A percentile compares a stretch with the other conserved stretches of the same genome.
These are phyloP conservation scores for Hydroisotoma schaefferi DNA, from an alignment of 2,888 invertebrate genomes.

Conservation along the genomic window DNA sequence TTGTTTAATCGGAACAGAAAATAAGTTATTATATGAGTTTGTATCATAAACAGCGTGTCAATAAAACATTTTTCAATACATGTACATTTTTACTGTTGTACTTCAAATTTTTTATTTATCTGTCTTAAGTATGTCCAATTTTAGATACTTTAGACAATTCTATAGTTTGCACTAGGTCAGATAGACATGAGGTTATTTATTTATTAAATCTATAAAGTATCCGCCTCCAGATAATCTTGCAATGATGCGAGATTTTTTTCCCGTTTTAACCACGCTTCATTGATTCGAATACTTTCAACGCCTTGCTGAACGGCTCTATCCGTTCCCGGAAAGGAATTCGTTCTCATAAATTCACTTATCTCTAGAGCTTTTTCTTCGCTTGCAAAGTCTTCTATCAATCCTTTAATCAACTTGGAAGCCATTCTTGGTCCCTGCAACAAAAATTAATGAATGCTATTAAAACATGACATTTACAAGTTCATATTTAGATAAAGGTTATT, in stretches of 20 bases:
- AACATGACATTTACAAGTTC: not conserved
- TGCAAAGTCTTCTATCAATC: slow-evolving; percentile 54
- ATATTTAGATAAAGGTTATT: not conserved
- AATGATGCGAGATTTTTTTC: slow-evolving; percentile 48
- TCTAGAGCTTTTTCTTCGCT: slow-evolving; percentile 54
- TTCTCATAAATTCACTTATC: slow-evolving; percentile 53
- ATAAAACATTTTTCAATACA: too few species aligned
- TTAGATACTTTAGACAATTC: too few species aligned
- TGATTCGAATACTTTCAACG: slow-evolving; percentile 55
- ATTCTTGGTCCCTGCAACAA: slow-evolving; percentile 43
- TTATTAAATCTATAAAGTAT: not conserved
- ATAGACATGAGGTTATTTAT: too few species aligned
- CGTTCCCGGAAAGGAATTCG: slow-evolving; percentile 52
- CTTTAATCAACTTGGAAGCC: slow-evolving; percentile 52
- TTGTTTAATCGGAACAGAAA: too few species aligned
- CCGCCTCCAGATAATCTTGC: slow-evolving; percentile 28
- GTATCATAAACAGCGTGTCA: too few species aligned
- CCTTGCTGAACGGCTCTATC: slow-evolving; percentile 55
- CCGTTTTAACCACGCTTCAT: slow-evolving; percentile 53
- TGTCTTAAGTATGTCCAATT: too few species aligned
- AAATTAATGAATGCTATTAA: not conserved
- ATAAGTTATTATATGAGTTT: too few species aligned
- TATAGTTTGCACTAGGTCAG: too few species aligned
- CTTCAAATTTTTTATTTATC: too few species aligned
- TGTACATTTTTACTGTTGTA: too few species aligned